Base-by-base conservation (phyloP, 2,113 vertebrate species). In the Phaetusa simplex region DNA sequence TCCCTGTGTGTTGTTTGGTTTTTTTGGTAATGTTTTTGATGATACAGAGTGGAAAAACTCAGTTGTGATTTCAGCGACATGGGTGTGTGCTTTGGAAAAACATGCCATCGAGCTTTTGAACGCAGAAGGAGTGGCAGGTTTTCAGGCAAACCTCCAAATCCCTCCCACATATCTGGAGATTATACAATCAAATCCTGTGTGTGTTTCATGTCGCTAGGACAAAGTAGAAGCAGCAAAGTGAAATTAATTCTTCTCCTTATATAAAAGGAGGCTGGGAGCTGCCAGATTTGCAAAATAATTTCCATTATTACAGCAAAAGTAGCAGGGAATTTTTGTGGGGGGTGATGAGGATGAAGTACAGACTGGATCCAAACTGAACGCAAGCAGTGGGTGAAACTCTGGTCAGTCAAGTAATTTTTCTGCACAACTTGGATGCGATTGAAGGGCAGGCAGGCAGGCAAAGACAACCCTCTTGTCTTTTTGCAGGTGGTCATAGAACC, bases 191-290 rank as follows among this genome's bases (percentile, higher is more conserved):
- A 91, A 88, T 90, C 50, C 65, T 84, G 14, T 86, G 59, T 74
- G 62, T 84, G 47, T 93, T 95, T 84, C 43, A 26, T 90, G 91
- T 90, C 14, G 27, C 73, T 95, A 90, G 89, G 94, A 86, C 71
- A 80, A 96, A 97, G 89, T 86, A 88, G 84, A 91, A 94, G 91
- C 32, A 93, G 82, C 71, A 83, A 66, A 88, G 50, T 93, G 82
- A 93, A 93, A 81, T 94, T 64, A 81, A 52, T 89, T 94, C 32
- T 73, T 72, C 29, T 59, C 24, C 3, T 86, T 93, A 89, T 85
- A 32, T 94, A n/a, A 80, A 86, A 82, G 40, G 45, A 80, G 64
- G 11, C 45, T 76, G 29, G 53, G 70, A 95, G 30, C 62, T 83
- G 71, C 58, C 53, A 61, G n/a, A 43, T 80, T 81, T 86, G 16